phyloP scores from a whole-genome alignment of 53 echinoderm and acorn worm species.

The Zoroaster sp. region DNA sequence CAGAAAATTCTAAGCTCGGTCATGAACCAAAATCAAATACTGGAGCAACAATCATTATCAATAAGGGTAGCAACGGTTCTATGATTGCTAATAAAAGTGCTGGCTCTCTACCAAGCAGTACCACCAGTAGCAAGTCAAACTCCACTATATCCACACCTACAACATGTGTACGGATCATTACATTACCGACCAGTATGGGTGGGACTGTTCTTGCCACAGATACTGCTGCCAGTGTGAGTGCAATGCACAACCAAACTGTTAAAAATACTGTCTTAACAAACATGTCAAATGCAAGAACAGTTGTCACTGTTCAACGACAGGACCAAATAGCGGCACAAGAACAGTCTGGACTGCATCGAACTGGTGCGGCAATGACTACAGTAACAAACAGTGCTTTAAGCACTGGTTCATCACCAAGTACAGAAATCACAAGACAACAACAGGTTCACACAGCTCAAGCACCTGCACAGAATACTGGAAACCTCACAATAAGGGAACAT shows the following conservation, averaged over 20 bases:
- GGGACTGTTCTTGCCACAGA: conserved; percentile 30
- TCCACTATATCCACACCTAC: conserved; percentile 34
- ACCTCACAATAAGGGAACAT: conserved; percentile 42
- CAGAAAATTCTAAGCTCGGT: neutral
- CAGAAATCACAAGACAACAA: neutral
- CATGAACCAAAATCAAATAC: conserved; percentile 6
- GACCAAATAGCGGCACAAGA: neutral
- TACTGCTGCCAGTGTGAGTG: neutral
- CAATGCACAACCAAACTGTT: neutral
- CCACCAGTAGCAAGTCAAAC: neutral
- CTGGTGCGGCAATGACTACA: conserved; percentile 9
- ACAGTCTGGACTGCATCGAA: neutral
- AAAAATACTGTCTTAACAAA: conserved; percentile 7
- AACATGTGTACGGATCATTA: conserved; percentile 70
- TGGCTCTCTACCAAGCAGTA: neutral
- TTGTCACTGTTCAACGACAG: neutral
- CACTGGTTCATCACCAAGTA: conserved; percentile 9
- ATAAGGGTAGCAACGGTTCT: conserved; percentile 1
- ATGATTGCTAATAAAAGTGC: conserved; percentile 12
- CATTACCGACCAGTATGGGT: conserved; percentile 58
- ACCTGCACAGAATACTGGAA: neutral
- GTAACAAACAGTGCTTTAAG: conserved; percentile 30
- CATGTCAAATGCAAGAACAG: conserved; percentile 44
- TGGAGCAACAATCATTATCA: neutral
- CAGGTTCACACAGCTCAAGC: neutral